phyloP scores from a whole-genome alignment of 1,140 invertebrate species.

The Stenopsyche tienmushanensis region DNA sequence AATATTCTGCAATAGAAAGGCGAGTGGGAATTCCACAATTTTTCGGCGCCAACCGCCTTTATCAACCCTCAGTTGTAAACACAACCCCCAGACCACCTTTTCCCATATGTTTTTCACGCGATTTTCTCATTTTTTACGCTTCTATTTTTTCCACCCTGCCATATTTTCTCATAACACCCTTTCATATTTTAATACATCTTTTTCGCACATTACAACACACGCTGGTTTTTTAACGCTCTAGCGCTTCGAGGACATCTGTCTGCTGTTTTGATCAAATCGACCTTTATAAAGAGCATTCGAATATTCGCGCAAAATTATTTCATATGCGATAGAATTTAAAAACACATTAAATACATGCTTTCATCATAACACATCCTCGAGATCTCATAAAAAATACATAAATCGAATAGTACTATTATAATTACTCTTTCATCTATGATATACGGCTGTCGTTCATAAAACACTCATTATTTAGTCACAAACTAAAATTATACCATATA shows the following conservation, averaged over 20 bases:
- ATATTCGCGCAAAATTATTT: no score
- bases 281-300: no score
- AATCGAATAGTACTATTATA: no score
- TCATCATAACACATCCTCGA: no score
- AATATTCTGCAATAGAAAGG: not conserved
- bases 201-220: conserved; percentile 11
- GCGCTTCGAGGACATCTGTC: conserved; percentile 13
- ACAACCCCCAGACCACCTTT: not conserved
- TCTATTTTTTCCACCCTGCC: not conserved
- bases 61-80: conserved; percentile 1
- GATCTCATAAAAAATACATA: no score
- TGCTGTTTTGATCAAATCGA: conserved; percentile 2
- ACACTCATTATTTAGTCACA: no score
- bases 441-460: no score
- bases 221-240: not conserved
- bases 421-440: no score
- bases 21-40: conserved; percentile 17
- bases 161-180: conserved; percentile 23
- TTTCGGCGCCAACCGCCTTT: not conserved
- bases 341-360: no score
- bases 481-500: no score
- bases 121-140: conserved; percentile 20
- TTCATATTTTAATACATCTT: conserved; percentile 23
- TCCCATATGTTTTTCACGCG: conserved; percentile 16
- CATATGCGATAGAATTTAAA: no score